A percentile compares a stretch with the other conserved stretches of the same genome.
These are phyloP conservation scores for Galeruca laticollis DNA, from an alignment of 2,888 invertebrate genomes.

Conservation along the genomic window DNA sequence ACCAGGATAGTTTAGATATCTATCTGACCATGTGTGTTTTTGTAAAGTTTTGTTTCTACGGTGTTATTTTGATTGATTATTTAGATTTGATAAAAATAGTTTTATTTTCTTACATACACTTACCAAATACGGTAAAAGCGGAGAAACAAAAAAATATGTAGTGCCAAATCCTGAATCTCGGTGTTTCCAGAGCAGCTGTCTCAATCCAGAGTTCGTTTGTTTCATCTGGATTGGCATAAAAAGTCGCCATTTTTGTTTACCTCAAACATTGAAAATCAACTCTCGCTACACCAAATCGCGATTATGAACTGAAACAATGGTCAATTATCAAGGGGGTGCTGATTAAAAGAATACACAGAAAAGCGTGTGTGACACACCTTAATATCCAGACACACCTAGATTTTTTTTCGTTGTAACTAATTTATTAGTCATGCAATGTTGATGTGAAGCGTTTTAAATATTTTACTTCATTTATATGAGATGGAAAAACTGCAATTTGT, in stretches of 20 bases:
- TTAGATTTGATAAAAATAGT: neutral
- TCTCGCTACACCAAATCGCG: neutral
- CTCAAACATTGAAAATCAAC: neutral
- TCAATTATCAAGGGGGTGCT: slow-evolving; percentile 22
- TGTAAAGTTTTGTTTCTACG: too few species aligned
- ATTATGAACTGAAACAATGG: slow-evolving; percentile 13
- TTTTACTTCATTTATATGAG: neutral
- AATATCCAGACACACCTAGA: slow-evolving; percentile 25
- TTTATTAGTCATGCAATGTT: slow-evolving; percentile 17
- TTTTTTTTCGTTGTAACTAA: slow-evolving; percentile 2
- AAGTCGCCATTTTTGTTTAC: slow-evolving; percentile 57
- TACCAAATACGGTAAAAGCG: slow-evolving; percentile 74
- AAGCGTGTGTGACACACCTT: slow-evolving; percentile 22
- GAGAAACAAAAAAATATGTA: slow-evolving; percentile 79
- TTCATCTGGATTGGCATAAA: slow-evolving; percentile 63
- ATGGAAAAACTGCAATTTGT: too few species aligned
- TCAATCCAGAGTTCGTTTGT: slow-evolving; percentile 77
- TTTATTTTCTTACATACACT: slow-evolving; percentile 23
- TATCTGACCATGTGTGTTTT: too few species aligned
- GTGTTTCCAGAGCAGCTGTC: slow-evolving; percentile 74
- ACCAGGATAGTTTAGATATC: too few species aligned
- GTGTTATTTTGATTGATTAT: too few species aligned
- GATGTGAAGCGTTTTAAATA: neutral
- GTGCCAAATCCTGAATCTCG: slow-evolving; percentile 83
- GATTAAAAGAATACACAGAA: slow-evolving; percentile 13